Percentiles rank a stretch among this genome's conserved stretches.
Conservation (phyloP, 2,113 vertebrate genomes). For the Pseudopipra pipra region DNA sequence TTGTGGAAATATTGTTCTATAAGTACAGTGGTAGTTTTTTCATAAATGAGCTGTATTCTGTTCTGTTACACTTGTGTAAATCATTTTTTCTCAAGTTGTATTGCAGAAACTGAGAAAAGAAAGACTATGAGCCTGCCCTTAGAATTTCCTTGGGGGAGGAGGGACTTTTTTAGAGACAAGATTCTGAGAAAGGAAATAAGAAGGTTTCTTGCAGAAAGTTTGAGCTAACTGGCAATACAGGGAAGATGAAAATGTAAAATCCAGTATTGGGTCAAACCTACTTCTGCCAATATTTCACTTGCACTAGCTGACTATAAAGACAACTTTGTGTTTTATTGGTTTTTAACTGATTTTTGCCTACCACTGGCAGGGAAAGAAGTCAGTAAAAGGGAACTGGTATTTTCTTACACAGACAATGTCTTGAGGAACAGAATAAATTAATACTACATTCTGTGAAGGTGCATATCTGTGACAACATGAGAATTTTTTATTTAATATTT, state of each 20-base stretch:
- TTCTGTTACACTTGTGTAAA: neutral
- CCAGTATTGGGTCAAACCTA: neutral
- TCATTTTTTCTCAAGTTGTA: neutral
- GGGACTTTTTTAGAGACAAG: neutral
- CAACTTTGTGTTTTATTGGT: neutral
- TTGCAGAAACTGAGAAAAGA: conserved; percentile 15
- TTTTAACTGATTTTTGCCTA: neutral
- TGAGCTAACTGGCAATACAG: neutral
- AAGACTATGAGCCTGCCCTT: neutral
- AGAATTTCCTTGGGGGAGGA: conserved; percentile 22
- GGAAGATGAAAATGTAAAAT: conserved; percentile 25
- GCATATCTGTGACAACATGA: neutral
- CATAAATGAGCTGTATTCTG: neutral
- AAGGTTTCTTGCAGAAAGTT: neutral
- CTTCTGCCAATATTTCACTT: neutral
- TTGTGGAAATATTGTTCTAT: neutral
- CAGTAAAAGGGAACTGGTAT: neutral
- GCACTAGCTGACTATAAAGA: neutral
- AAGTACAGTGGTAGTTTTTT: neutral
- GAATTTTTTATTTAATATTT: neutral
- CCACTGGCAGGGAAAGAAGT: neutral
- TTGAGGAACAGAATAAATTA: neutral
- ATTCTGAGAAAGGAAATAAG: conserved; percentile 40
- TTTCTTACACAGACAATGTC: neutral
- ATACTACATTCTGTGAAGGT: neutral